Base-by-base conservation (phyloP, 2,113 vertebrate genomes). In the Malaclemys terrapin region DNA sequence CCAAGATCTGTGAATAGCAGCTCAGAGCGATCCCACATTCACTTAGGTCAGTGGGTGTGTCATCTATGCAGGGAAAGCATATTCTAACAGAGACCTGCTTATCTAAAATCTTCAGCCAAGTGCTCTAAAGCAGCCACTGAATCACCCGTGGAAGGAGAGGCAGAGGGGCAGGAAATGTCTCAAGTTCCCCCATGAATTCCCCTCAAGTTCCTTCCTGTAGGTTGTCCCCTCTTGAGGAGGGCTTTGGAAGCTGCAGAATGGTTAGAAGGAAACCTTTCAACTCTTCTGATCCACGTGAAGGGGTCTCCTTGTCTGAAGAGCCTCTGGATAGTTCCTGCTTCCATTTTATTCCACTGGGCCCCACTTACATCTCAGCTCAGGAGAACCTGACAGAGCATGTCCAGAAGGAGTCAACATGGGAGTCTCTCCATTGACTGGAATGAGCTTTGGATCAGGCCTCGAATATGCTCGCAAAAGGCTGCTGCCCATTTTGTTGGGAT, bases 391-490 rank as follows among this genome's bases (percentile, higher is more conserved):
- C 57, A 56, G 84, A 84, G 78, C 57, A 1, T 31, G 59, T 49
- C 20, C 49, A 56, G 83, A 69, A 89, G 35, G 29, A 56, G 53
- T 35, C 76, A 50, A 87, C 81, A 38, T 25, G 65, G 69, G 24
- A 20, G 2, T 0, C 16, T 80, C 90, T 53, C n/a, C 29, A 4
- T 3, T 13, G 1, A 52, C 31, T 25, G 12, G 42, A 47, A 38
- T 81, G 4, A 2, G 83, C 45, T 38, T 80, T 91, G 65, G 31
- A 27, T 50, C 42, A 93, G 95, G 53, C 52, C 72, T 4, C 27
- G 2, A 3, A 53, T 19, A 42, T 0, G 0, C 16, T 83, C 84
- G 88, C 10, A 14, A 89, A 91, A 31, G 8, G 1, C 11, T 3
- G 0, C 56, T 76, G 84, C 78, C 1, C 0, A 52, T n/a, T 19